Evolutionary conservation across 2,888 invertebrate genomes (phyloP), one percentile per base, ranked within the genome.

Genomic region (Dimorphilus gyrociliatus): DNA sequence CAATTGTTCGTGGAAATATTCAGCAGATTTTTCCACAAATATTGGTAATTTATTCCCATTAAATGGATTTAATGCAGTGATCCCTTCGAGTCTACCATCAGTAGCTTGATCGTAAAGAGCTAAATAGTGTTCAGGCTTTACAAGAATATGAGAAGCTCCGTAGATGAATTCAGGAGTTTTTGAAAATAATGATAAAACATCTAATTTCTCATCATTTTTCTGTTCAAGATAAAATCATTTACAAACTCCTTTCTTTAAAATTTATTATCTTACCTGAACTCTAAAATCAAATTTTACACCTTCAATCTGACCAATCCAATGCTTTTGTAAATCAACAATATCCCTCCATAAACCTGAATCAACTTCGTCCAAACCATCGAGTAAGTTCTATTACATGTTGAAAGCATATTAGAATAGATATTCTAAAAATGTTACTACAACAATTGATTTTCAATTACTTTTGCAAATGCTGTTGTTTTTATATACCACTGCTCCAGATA

Each of bases 401-500:
- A n/a, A n/a, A n/a, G n/a, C n/a, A n/a, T n/a, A n/a, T n/a, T n/a
- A n/a, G n/a, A n/a, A n/a, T n/a, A n/a, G n/a, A n/a, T n/a, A n/a
- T n/a, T n/a, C n/a, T n/a, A n/a, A n/a, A n/a, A n/a, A n/a, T n/a
- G n/a, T n/a, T n/a, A n/a, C n/a, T n/a, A n/a, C n/a, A n/a, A 27
- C 16, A 6, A 16, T 16, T 2, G 29, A 10, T 3, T 15, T 15
- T 24, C 4, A 28, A 18, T 5, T 34, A 63, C 63, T 50, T 63
- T 48, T 6, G 66, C 55, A 41, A 62, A 67, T 16, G 53, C 58
- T 14, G 88, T 88, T 0, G 90, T 86, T 61, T 73, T 76, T 19
- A 97, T 72, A 61, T 84, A 92, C 97, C 97, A 97, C 55, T 97
- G 97, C 19, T 74, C 76, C 1, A 94, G 69, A 35, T 76, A 64